These are phyloP conservation scores for Alloplasta piceator DNA, from an alignment of 2,888 invertebrate genomes.

Conservation along the genomic window DNA sequence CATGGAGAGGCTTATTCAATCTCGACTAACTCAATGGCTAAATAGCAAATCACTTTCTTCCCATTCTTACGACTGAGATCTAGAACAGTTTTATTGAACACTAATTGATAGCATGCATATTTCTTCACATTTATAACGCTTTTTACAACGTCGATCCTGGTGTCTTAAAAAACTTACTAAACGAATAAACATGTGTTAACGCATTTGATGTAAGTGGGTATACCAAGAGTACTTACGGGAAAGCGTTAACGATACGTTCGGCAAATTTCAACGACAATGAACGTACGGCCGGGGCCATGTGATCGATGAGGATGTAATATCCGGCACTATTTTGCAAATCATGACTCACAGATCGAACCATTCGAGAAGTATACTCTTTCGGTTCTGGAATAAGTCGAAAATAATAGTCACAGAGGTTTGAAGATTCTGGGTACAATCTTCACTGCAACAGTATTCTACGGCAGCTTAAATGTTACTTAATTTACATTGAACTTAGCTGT, in stretches of 20 bases:
- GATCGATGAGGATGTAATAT: slow-evolving; percentile 70
- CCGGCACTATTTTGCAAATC: slow-evolving; percentile 70
- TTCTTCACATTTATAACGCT: slow-evolving; percentile 39
- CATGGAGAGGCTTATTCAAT: too few relatives aligned
- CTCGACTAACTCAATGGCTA: slow-evolving; percentile 45
- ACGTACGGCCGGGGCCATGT: slow-evolving; percentile 61
- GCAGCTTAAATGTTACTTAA: too few relatives aligned
- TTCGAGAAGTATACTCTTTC: slow-evolving; percentile 63
- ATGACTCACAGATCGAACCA: slow-evolving; percentile 68
- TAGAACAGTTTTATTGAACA: slow-evolving; percentile 14
- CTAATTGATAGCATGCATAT: slow-evolving; percentile 4
- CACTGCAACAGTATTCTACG: too few relatives aligned
- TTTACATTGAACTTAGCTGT: too few relatives aligned
- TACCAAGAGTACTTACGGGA: slow-evolving; percentile 65
- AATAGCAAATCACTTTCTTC: slow-evolving; percentile 27
- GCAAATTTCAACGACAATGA: slow-evolving; percentile 63
- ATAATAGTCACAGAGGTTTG: background rate
- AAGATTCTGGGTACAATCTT: too few relatives aligned
- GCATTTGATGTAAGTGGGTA: background rate
- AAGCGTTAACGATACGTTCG: slow-evolving; percentile 65
- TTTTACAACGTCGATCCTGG: slow-evolving; percentile 47
- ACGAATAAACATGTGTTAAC: background rate
- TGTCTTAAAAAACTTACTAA: background rate
- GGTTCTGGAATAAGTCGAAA: slow-evolving; percentile 44
- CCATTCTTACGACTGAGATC: slow-evolving; percentile 34